Percentiles rank a stretch among this genome's conserved stretches.
phyloP scores from a whole-genome alignment of 2,888 invertebrate species.

The Nephrotoma guestfalica region DNA sequence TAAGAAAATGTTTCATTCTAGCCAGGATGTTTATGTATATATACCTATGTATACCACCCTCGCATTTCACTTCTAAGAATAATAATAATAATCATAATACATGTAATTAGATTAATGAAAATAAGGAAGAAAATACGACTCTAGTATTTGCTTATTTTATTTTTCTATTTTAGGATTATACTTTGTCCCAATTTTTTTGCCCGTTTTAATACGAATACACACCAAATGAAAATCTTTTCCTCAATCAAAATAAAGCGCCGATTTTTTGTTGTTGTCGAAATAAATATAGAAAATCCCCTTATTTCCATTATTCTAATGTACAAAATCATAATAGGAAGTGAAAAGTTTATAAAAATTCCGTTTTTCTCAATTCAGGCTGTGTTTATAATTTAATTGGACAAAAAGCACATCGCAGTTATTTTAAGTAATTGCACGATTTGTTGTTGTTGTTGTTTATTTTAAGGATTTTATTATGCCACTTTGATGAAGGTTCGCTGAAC shows the following conservation, averaged over 20 bases:
- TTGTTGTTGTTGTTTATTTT: background rate
- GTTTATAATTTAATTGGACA: background rate
- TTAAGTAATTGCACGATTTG: background rate
- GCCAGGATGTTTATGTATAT: background rate
- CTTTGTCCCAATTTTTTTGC: background rate
- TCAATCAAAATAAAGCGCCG: background rate
- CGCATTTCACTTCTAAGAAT: background rate
- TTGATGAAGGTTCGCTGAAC: background rate
- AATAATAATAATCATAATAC: background rate
- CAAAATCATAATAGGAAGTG: background rate
- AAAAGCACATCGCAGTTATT: background rate
- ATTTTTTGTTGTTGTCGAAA: background rate
- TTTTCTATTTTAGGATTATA: background rate
- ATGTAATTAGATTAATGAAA: background rate
- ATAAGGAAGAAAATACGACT: background rate
- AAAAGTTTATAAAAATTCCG: background rate
- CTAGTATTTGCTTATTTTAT: background rate
- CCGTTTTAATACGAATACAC: background rate
- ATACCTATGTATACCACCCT: background rate
- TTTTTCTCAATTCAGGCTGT: background rate
- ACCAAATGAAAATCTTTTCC: background rate
- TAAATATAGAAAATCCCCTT: background rate
- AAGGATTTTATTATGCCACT: background rate
- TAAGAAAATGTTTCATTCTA: background rate
- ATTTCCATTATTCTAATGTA: background rate